These are phyloP conservation scores for Crenuchus spilurus DNA, from an alignment of 2,797 vertebrate genomes.

Conservation along the genomic window DNA sequence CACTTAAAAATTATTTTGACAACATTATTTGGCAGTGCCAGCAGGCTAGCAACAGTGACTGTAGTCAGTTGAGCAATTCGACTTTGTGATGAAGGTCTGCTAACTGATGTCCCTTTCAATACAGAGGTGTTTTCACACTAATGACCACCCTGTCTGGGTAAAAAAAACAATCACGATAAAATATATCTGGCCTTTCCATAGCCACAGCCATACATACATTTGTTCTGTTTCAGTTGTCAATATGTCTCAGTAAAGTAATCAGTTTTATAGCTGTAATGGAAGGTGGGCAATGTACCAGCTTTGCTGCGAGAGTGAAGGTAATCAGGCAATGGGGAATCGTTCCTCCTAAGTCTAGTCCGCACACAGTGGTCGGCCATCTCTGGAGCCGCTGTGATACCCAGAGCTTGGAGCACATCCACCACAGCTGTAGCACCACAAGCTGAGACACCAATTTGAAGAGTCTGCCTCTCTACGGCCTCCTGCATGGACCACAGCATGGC, in stretches of 20 bases:
- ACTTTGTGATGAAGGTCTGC: too few species aligned
- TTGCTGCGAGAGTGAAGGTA: constrained; percentile 79
- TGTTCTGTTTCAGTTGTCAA: too few species aligned
- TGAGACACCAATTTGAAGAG: constrained; percentile 76
- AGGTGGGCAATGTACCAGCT: constrained; percentile 64
- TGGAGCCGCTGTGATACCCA: constrained; percentile 65
- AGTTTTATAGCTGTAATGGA: not conserved
- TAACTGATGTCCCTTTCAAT: too few species aligned
- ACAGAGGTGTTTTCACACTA: too few species aligned
- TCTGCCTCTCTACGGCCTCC: constrained; percentile 78
- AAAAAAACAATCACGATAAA: too few species aligned
- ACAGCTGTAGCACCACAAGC: constrained; percentile 81
- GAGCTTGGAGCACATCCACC: constrained; percentile 77
- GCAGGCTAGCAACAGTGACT: too few species aligned
- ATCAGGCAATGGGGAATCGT: constrained; percentile 70
- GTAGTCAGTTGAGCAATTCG: too few species aligned
- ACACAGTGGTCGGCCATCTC: constrained; percentile 74
- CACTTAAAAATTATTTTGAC: too few species aligned
- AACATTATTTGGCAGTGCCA: too few species aligned
- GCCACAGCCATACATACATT: too few species aligned
- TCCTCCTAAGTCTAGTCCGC: constrained; percentile 72
- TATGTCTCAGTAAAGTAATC: not conserved
- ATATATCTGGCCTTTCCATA: too few species aligned
- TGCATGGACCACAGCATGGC: constrained; percentile 79
- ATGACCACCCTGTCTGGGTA: too few species aligned